Evolutionary conservation across 2,888 invertebrate genomes (phyloP), one percentile per base, ranked within the genome.

Genomic region (Camptogramma bilineatum): DNA sequence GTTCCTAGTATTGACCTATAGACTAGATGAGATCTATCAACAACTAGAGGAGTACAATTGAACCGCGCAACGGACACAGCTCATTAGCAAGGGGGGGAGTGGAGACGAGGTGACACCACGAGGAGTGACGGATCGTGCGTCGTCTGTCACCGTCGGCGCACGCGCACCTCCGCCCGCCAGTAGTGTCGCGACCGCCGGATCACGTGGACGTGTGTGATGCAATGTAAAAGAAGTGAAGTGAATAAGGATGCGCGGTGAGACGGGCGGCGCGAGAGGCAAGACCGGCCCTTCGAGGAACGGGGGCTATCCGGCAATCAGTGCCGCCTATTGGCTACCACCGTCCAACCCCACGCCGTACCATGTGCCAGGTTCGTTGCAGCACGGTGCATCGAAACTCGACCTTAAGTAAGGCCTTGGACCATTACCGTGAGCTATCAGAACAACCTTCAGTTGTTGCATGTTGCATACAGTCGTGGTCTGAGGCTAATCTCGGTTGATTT

Each of bases 311-410:
- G 94, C 96, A 79, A 97, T 97, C 94, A 96, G 95, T 89, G 95
- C 96, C 86, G 96, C 96, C 85, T 97, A 97, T 92, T 97, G 97
- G 97, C 95, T 96, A 82, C 96, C 97, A 73, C 95, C 96, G 81
- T 95, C 96, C 72, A 95, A 95, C 90, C 95, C 96, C 78, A 95
- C 95, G 84, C 97, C 96, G 81, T 97, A 97, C 93, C 95, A 96
- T 87, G 94, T 96, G 89, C 97, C 97, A 97, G 97, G 97, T 97
- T 95, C 84, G 34, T 13, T 63, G 66, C 68, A 68, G 62, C 57
- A 19, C 53, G 61, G 50, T 65, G 65, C 64, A 57, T 69, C 66
- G 9, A 69, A 64, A 70, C 57, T 65, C 64, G 19, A 72, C 70
- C 67, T 68, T 72, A 73, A 39, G 52, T 16, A 24, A 46, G 55